phyloP scores from a whole-genome alignment of 2,113 vertebrate species.

The Ia io region DNA sequence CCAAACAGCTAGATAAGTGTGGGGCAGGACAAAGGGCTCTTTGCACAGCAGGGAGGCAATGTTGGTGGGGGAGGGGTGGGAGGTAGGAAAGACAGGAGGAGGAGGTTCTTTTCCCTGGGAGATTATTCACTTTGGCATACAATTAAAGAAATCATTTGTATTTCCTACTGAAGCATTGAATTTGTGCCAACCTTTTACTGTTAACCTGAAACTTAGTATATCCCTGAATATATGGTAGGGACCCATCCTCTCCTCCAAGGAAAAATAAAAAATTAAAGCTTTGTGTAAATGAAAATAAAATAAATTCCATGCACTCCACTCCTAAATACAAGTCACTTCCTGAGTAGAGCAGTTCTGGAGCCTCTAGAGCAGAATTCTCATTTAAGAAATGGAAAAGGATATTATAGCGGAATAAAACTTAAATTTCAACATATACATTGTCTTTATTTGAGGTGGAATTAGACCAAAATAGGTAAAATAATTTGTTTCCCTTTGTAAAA shows the following conservation, averaged over 20 bases:
- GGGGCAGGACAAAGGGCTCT: conserved; percentile 79
- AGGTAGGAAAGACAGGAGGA: conserved; percentile 60
- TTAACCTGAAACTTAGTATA: conserved; percentile 45
- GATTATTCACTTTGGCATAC: conserved; percentile 68
- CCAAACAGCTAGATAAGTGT: conserved; percentile 78
- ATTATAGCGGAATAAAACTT: conserved; percentile 37
- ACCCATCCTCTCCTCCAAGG: background rate
- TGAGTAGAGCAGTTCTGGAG: conserved; percentile 18
- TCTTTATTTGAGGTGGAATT: conserved; percentile 44
- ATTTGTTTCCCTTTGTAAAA: conserved; percentile 42
- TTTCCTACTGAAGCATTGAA: conserved; percentile 48
- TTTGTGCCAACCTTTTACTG: conserved; percentile 57
- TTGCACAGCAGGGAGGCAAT: conserved; percentile 73
- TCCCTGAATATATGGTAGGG: conserved; percentile 28
- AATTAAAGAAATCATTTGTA: conserved; percentile 71
- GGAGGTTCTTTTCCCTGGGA: conserved; percentile 68
- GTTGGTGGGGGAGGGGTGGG: conserved; percentile 71
- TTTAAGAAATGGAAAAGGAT: conserved; percentile 35
- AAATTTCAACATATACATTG: background rate
- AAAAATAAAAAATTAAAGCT: conserved; percentile 11
- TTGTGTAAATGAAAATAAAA: conserved; percentile 21
- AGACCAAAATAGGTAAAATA: background rate
- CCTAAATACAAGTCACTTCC: background rate
- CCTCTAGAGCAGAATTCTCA: conserved; percentile 41
- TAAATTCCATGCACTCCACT: background rate